These are phyloP conservation scores for Pantala flavescens DNA, from an alignment of 1,140 invertebrate genomes.

Conservation along the genomic window DNA sequence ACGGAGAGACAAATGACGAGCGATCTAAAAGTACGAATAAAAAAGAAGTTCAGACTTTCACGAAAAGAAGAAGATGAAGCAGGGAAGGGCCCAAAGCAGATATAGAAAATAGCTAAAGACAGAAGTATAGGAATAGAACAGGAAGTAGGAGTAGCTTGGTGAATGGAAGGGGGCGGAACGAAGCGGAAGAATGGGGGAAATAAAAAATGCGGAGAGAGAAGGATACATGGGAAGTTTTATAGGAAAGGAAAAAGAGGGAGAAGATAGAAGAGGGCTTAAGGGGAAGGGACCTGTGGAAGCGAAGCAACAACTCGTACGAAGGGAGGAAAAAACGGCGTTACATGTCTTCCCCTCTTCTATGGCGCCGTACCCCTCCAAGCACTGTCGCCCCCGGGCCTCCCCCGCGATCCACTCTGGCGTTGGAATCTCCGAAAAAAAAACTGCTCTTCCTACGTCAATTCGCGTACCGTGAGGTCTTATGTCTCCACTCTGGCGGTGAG, in stretches of 20 bases:
- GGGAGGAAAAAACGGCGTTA: neutral
- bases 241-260: too few relatives aligned
- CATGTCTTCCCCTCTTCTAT: neutral
- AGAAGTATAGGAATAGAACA: neutral
- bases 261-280: neutral
- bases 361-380: neutral
- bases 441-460: neutral
- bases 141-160: neutral
- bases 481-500: too few relatives aligned
- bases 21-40: too few relatives aligned
- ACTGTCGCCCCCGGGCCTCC: neutral
- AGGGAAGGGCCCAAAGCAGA: too few relatives aligned
- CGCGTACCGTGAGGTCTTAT: too few relatives aligned
- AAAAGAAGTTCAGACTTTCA: too few relatives aligned
- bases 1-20: too few relatives aligned
- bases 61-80: too few relatives aligned
- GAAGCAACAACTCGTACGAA: neutral
- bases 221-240: too few relatives aligned
- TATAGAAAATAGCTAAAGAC: neutral
- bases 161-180: neutral
- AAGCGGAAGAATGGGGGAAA: neutral
- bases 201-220: too few relatives aligned
- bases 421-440: too few relatives aligned
- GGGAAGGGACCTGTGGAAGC: conserved; percentile 1
- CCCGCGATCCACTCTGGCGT: neutral